Conservation (phyloP, 2,888 invertebrate species). For the Mesorhabditis spiculigera region DNA sequence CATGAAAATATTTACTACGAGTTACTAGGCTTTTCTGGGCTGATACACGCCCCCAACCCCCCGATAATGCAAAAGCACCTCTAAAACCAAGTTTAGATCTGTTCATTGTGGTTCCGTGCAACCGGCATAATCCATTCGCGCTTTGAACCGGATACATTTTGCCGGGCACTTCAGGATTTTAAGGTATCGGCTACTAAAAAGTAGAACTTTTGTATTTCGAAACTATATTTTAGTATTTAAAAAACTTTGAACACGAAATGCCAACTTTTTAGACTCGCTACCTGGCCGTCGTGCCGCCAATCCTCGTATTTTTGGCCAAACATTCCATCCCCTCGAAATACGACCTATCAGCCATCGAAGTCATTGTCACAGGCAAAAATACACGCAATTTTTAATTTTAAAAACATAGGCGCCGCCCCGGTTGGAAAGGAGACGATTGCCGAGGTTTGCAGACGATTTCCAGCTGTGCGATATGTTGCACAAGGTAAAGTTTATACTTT, state of each 20-base stretch:
- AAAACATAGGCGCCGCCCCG: conserved; percentile 46
- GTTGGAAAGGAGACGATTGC: conserved; percentile 50
- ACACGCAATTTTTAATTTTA: too few relatives aligned
- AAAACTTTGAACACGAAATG: neutral
- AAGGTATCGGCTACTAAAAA: conserved; percentile 15
- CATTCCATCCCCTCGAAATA: conserved; percentile 72
- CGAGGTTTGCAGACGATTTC: conserved; percentile 40
- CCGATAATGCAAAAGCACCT: too few relatives aligned
- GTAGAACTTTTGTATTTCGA: neutral
- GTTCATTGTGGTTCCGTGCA: conserved; percentile 17
- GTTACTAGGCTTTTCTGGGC: too few relatives aligned
- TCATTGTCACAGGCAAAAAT: conserved; percentile 44
- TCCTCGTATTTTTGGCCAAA: conserved; percentile 73
- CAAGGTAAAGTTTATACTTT: conserved; percentile 17
- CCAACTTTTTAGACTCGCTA: conserved; percentile 21
- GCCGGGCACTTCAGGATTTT: conserved; percentile 40
- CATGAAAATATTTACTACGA: too few relatives aligned
- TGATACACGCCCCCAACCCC: too few relatives aligned
- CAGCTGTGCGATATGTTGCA: conserved; percentile 35
- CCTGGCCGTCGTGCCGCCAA: conserved; percentile 74
- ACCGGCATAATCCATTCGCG: conserved; percentile 47
- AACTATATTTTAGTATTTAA: too few relatives aligned
- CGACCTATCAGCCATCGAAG: conserved; percentile 72
- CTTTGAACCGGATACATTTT: conserved; percentile 46
- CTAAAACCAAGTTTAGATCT: too few relatives aligned